Evolutionary conservation across 2,113 vertebrate genomes (phyloP).

Genomic region (Strigops habroptila): DNA sequence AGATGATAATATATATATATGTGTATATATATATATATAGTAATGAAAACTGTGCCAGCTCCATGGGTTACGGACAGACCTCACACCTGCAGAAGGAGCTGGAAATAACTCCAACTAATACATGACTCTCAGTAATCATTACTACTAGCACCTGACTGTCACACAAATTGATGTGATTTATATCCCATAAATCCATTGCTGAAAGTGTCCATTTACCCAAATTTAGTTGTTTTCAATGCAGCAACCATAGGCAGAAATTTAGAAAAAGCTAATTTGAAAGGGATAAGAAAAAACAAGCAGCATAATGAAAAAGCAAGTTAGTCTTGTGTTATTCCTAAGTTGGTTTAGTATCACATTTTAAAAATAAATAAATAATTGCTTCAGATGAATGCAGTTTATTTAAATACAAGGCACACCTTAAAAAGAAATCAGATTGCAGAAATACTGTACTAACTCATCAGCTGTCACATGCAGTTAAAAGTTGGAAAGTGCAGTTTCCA

Average conservation of each 20-base stretch:
- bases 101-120: not conserved
- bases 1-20: not conserved
- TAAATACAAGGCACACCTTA: not conserved
- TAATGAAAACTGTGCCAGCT: not conserved
- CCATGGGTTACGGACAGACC: not conserved
- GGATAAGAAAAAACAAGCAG: slow-evolving; percentile 67
- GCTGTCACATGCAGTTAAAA: slow-evolving; percentile 26
- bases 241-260: slow-evolving; percentile 63
- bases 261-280: slow-evolving; percentile 55
- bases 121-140: not conserved
- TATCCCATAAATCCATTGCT: slow-evolving; percentile 83
- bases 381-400: not conserved
- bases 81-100: not conserved
- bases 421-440: not conserved
- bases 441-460: not conserved
- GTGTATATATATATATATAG: not conserved
- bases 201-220: slow-evolving; percentile 56
- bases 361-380: not conserved
- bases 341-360: not conserved
- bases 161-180: slow-evolving; percentile 9
- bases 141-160: not conserved
- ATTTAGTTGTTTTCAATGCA: slow-evolving; percentile 67
- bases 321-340: not conserved
- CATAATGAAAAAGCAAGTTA: slow-evolving; percentile 81
- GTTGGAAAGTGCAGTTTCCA: slow-evolving; percentile 1